A percentile compares a stretch with the other conserved stretches of the same genome.
Conservation (phyloP, 2,797 vertebrate species). For the Molothrus aeneus region DNA sequence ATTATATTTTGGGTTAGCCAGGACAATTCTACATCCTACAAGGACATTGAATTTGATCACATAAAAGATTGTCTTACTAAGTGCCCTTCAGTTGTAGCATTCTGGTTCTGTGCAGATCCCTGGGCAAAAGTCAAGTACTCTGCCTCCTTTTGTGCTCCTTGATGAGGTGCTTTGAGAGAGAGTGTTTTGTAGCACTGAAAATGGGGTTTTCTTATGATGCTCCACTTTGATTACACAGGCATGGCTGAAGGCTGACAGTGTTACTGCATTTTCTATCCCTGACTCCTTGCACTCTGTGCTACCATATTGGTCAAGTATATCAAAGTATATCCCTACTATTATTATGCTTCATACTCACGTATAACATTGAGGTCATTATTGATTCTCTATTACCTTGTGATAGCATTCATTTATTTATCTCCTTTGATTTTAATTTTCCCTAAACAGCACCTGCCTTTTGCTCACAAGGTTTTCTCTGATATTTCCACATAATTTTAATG, state of each 20-base stretch:
- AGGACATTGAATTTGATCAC: background rate
- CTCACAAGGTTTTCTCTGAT: background rate
- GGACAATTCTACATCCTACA: background rate
- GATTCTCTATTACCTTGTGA: background rate
- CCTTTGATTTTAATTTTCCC: background rate
- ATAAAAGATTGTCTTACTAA: background rate
- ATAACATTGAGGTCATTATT: background rate
- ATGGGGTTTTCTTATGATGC: background rate
- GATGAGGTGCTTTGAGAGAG: background rate
- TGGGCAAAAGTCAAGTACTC: background rate
- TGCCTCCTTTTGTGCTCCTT: background rate
- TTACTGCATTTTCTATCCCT: background rate
- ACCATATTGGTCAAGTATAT: background rate
- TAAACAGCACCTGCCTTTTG: background rate
- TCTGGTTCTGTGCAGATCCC: background rate
- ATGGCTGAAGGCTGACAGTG: background rate
- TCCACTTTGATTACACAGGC: background rate
- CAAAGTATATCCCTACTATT: background rate
- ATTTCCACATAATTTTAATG: background rate
- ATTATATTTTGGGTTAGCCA: background rate
- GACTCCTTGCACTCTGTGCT: background rate
- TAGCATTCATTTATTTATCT: background rate
- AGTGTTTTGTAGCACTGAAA: background rate
- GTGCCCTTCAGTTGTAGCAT: background rate
- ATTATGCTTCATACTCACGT: background rate